Base-by-base conservation (phyloP, 2,888 invertebrate species). In the Ormyrus nitidulus region DNA sequence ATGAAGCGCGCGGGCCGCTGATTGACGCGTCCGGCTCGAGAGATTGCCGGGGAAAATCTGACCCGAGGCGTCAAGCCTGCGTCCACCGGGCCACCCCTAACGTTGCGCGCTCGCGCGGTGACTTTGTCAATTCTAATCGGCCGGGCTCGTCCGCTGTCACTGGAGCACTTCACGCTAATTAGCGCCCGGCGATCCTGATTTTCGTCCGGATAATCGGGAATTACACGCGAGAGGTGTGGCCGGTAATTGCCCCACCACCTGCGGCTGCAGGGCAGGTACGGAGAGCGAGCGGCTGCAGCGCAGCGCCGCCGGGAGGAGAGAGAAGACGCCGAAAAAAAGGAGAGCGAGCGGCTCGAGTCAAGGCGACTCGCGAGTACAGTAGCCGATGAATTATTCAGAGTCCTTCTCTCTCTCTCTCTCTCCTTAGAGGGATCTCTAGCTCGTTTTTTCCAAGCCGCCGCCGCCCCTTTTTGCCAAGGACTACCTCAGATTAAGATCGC, bases 161-260 rank as follows among this genome's bases (percentile, higher is more conserved):
- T 62, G 54, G 68, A 68, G 81, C 81, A 82, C 82, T 83, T 83
- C 79, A 77, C 73, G 79, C 82, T 82, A 83, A 83, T 83, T 83
- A 83, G 75, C 78, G 62, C 51, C 34, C 76, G 75, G 58, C 66
- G 83, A 84, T 84, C 83, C 84, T 85, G 84, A 84, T 85, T 85
- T 85, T 84, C 79, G 83, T 34, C 34, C 3, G 80, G 84, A 84
- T 85, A 84, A 85, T 85, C 83, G 84, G 81, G 83, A 85, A 85
- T 85, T 85, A 84, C 83, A 83, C 81, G 79, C 77, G 74, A 44
- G 65, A 61, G 48, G 61, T 59, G 56, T 72, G 68, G 56, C 62
- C 69, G 79, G 76, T 81, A 77, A 79, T 81, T 81, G 79, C 79
- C 72, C 34, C 34, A 34, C 34, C 76, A 79, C 81, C 72, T 76